Evolutionary conservation across 2,113 vertebrate species (phyloP), one percentile per base, ranked within the genome.

Genomic region (Panthera tigris): DNA sequence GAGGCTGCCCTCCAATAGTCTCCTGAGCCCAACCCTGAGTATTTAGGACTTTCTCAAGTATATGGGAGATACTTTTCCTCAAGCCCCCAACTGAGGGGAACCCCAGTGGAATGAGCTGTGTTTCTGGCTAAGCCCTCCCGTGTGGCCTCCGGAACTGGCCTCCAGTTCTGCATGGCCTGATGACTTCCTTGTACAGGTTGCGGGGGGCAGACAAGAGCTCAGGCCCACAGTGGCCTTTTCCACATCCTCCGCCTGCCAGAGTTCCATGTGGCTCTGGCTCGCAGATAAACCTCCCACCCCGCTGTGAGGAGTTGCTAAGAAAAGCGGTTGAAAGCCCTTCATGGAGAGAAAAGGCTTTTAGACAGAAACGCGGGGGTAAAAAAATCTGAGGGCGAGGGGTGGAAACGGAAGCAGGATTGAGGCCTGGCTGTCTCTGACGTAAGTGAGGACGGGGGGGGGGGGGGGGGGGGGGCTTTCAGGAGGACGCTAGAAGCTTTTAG

Each of bases 311-410:
- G 94, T 48, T 97, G 95, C 97, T 97, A 96, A 97, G 97, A 98
- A 97, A 98, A 98, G 97, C 97, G 84, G 11, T 33, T 96, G 97
- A 96, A 97, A 97, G 94, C 96, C 97, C 94, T 97, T 89, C 89
- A 65, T 39, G 4, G 69, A 86, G 87, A 97, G 89, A 96, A 97
- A 97, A 93, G 94, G 82, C 96, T 97, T 97, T 95, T 93, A 96
- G 92, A 82, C 87, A 82, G 78, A 94, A 97, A 81, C 61, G 90
- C 5, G 65, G 95, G 87, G 97, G 96, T 87, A 84, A 85, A 82
- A 74, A 76, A 73, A 52, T 93, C 84, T 0, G 29, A 93, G 95
- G 96, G 86, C 11, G 7, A 79, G 39, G 73, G 66, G 7, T 84
- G 69, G 90, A 76, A 92, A 69, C 31, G 29, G 96, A 97, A 96